Base-by-base conservation (phyloP, 1,140 invertebrate species). In the Drosophila repleta region DNA sequence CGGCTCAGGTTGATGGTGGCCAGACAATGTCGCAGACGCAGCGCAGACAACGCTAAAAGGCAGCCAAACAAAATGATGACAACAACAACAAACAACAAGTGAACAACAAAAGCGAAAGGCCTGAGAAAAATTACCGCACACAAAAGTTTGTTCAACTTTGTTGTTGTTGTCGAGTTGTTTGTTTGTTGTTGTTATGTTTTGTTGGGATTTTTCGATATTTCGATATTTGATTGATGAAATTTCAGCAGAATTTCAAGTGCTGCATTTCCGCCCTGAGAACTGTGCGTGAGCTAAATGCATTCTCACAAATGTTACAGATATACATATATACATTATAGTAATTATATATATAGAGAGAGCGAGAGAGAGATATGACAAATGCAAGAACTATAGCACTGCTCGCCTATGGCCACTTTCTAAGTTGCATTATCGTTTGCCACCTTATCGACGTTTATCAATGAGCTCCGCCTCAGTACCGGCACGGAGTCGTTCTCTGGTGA, bases 1-100 rank as follows among this genome's bases (percentile, higher is more conserved):
- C n/a, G 39, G 39, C 10, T 10, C 3, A 37, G 35, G 35, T n/a
- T 15, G 6, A 6, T 35, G 39, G 5, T 8, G 55, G 37, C 63
- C 63, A 72, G 69, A 72, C 69, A 67, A 48, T 72, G 63, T 72
- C 55, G 79, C 70, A 80, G 77, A 80, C 77, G 51, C 35, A 51
- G 56, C n/a, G 58, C 61, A 82, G 79, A 74, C 79, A 73, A 67
- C 20, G 58, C 60, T 67, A 63, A 76, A 72, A 55, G 63, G 26
- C 68, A 52, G 52, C 63, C 60, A 70, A 46, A 37, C 21, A 48
- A 41, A 57, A 32, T 53, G 58, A 65, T 35, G 65, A 32, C 43
- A 70, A 61, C 63, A 74, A 26, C 64, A 80, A n/a, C 37, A 15
- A 45, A 21, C 35, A 68, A 53, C 45, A 58, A 55, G 24, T 13